Conservation (phyloP, 2,113 vertebrate species). For the Geococcyx californianus region DNA sequence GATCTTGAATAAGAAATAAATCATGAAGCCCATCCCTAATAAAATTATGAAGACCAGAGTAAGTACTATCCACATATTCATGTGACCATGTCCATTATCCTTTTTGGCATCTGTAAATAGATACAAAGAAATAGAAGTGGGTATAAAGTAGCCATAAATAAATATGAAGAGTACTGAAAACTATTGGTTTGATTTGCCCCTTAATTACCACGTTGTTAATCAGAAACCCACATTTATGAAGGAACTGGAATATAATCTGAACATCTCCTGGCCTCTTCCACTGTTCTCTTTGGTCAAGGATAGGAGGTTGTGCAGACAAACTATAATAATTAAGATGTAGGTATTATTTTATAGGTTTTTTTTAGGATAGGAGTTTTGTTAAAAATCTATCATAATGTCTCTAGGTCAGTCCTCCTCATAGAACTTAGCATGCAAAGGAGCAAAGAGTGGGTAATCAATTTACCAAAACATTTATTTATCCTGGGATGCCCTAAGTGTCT, state of each 20-base stretch:
- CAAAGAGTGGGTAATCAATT: background rate
- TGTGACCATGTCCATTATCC: background rate
- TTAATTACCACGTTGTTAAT: background rate
- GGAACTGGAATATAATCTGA: background rate
- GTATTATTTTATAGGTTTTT: background rate
- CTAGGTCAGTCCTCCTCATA: background rate
- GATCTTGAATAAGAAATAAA: conserved; percentile 11
- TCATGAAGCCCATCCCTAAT: background rate
- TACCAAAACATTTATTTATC: background rate
- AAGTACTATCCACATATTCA: background rate
- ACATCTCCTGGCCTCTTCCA: background rate
- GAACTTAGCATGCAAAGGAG: background rate
- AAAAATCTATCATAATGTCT: background rate
- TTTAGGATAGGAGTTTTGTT: background rate
- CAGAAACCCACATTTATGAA: background rate
- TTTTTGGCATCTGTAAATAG: conserved; percentile 19
- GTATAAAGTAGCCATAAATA: background rate
- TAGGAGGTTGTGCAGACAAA: background rate
- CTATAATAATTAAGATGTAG: background rate
- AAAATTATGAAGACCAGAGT: background rate
- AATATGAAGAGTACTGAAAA: background rate
- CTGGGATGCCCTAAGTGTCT: background rate
- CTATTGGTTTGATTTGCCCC: background rate
- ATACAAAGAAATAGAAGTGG: background rate
- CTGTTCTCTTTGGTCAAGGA: background rate